Conservation (phyloP, 2,113 vertebrate genomes). For the Proterorhinus semilunaris region DNA sequence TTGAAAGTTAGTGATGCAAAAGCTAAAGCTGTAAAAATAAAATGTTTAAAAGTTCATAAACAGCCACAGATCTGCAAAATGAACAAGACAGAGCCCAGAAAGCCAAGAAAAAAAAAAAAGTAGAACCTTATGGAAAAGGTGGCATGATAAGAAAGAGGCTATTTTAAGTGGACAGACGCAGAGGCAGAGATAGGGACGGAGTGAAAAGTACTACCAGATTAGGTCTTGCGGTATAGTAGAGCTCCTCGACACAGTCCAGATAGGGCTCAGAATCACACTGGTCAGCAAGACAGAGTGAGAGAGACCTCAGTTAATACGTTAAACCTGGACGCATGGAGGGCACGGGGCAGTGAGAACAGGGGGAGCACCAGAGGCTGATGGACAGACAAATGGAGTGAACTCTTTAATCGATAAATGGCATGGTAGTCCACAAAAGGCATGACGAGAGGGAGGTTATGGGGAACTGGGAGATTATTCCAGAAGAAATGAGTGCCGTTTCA, state of each 20-base stretch:
- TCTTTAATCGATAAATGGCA: constrained; percentile 27
- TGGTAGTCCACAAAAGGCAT: constrained; percentile 23
- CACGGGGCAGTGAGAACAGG: constrained; percentile 35
- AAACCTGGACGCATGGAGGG: constrained; percentile 63
- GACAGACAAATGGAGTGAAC: constrained; percentile 42
- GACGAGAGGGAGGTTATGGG: constrained; percentile 12
- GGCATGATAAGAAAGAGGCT: constrained; percentile 6
- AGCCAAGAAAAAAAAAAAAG: not conserved
- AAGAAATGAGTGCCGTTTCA: not conserved
- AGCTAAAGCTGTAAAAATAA: constrained; percentile 28
- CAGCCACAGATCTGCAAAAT: constrained; percentile 35
- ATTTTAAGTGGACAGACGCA: constrained; percentile 22
- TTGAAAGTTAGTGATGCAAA: constrained; percentile 45
- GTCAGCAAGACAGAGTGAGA: constrained; percentile 90
- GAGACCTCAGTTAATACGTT: constrained; percentile 88
- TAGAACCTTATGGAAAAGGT: constrained; percentile 47
- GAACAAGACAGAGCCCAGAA: constrained; percentile 3
- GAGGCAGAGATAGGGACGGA: constrained; percentile 53
- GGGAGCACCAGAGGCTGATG: constrained; percentile 30
- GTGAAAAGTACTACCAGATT: constrained; percentile 88
- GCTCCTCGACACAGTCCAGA: constrained; percentile 98
- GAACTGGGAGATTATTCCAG: constrained; percentile 27
- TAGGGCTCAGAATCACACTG: constrained; percentile 94
- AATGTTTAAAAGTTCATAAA: constrained; percentile 25
- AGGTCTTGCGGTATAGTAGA: constrained; percentile 99